phyloP scores from a whole-genome alignment of 2,888 invertebrate genomes.

The Caenorhabditis virilis region DNA sequence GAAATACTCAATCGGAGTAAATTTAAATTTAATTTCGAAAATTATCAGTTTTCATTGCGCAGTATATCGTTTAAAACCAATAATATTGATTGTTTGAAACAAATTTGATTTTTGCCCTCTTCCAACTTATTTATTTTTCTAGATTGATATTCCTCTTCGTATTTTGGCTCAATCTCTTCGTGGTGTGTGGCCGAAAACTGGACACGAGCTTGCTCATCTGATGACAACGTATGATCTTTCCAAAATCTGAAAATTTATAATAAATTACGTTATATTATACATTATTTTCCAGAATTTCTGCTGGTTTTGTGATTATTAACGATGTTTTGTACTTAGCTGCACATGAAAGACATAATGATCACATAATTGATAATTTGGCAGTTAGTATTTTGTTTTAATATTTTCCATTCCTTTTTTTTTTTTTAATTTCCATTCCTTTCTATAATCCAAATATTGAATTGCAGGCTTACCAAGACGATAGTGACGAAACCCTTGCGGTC shows the following conservation, averaged over 20 bases:
- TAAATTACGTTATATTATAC: not conserved
- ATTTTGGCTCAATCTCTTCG: conserved; percentile 25
- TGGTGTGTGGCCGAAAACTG: conserved; percentile 34
- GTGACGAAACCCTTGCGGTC: no score
- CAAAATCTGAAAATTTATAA: not conserved
- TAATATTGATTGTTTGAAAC: not conserved
- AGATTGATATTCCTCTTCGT: conserved; percentile 36
- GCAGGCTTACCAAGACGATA: no score
- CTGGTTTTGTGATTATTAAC: conserved; percentile 20
- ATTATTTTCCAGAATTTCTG: conserved; percentile 8
- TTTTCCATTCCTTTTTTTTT: no score
- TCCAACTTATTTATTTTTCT: not conserved
- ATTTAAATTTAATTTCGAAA: no score
- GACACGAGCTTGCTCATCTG: conserved; percentile 14
- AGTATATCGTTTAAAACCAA: not conserved
- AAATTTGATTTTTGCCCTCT: not conserved
- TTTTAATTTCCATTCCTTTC: no score
- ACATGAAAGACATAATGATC: conserved; percentile 18
- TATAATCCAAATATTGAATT: no score
- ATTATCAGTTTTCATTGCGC: not conserved
- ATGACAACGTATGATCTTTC: no score
- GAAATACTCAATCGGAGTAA: no score
- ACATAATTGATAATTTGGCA: conserved; percentile 34
- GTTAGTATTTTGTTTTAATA: no score
- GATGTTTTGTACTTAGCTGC: conserved; percentile 26